Evolutionary conservation across 2,113 vertebrate genomes (phyloP).

Genomic region (Porphyrio hochstetteri): DNA sequence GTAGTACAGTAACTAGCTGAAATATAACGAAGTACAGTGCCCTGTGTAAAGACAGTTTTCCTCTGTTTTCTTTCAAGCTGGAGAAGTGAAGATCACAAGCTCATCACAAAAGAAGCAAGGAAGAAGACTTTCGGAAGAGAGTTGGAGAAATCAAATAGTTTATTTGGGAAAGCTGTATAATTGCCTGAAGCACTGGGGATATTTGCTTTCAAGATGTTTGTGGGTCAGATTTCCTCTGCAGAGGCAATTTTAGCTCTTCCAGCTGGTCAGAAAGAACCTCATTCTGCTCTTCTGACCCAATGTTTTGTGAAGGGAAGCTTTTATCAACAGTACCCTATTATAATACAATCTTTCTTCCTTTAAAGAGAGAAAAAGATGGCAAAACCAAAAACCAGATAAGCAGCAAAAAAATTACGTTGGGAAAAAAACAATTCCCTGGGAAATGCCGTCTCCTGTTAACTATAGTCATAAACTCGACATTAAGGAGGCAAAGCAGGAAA

Average conservation of each 20-base stretch:
- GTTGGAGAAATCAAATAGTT: neutral
- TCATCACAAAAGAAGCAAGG: neutral
- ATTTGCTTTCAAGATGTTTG: neutral
- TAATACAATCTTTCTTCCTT: neutral
- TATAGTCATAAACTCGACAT: neutral
- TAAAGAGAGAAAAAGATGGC: neutral
- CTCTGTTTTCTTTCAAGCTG: neutral
- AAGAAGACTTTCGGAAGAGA: neutral
- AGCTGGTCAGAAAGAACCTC: neutral
- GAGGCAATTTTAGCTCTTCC: neutral
- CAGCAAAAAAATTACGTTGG: neutral
- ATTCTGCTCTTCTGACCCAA: neutral
- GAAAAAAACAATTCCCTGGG: neutral
- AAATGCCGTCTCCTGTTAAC: neutral
- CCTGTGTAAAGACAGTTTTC: neutral
- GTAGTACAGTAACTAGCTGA: neutral
- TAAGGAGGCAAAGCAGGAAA: neutral
- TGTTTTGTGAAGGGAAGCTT: neutral
- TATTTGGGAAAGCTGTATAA: neutral
- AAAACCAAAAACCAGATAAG: neutral
- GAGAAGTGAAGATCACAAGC: neutral
- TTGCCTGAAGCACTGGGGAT: neutral
- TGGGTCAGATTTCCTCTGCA: neutral
- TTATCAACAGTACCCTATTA: neutral
- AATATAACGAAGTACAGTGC: neutral